Evolutionary conservation across 2,113 vertebrate genomes (phyloP).

Genomic region (Speoplatyrhinus poulsoni): DNA sequence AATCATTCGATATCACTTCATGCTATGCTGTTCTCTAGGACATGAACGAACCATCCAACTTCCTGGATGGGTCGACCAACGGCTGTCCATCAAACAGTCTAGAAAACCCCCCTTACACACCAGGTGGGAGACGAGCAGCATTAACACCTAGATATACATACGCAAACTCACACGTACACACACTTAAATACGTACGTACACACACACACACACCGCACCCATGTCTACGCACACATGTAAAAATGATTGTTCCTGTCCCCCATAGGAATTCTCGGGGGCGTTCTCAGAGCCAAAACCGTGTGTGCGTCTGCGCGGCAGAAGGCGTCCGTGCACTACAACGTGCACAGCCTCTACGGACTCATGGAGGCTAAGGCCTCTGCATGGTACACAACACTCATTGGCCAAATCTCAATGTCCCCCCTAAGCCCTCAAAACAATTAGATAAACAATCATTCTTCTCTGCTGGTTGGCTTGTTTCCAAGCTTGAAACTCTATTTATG

Average conservation of each 20-base stretch:
- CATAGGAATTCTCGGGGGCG: constrained; percentile 61
- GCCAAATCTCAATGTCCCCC: no score
- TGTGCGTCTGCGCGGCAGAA: constrained; percentile 67
- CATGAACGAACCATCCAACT: constrained; percentile 91
- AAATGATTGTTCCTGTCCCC: not conserved
- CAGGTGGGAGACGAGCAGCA: constrained; percentile 64
- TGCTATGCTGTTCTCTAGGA: constrained; percentile 69
- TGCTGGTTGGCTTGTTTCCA: no score
- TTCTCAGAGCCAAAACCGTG: constrained; percentile 59
- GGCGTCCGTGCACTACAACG: constrained; percentile 63
- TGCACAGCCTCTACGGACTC: constrained; percentile 71
- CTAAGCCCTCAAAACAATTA: no score
- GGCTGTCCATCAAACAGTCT: constrained; percentile 80
- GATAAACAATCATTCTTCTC: no score
- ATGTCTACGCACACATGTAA: not conserved
- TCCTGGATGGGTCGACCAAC: constrained; percentile 82
- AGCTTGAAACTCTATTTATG: no score
- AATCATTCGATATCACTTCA: not conserved
- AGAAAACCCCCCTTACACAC: constrained; percentile 83
- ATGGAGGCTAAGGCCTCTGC: constrained; percentile 69
- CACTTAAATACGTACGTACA: not conserved
- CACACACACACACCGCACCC: not conserved
- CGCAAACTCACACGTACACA: no score
- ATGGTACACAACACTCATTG: constrained; percentile 34
- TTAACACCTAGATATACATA: not conserved